A percentile compares a stretch with the other conserved stretches of the same genome.
These are phyloP conservation scores for Minunthozetes semirufus DNA, from an alignment of 2,888 invertebrate species.

Conservation along the genomic window DNA sequence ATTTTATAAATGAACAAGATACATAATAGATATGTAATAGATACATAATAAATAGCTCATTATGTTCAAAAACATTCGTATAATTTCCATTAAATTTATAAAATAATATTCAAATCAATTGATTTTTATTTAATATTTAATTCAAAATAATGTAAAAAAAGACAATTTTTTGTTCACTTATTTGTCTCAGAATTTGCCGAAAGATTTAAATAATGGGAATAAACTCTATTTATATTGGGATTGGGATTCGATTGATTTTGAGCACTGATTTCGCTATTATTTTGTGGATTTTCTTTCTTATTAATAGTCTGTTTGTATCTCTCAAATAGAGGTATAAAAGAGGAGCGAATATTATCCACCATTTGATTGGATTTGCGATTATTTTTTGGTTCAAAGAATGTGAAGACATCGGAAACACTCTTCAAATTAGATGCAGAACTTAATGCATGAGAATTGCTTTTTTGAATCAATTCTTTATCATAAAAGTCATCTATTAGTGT, in stretches of 20 bases:
- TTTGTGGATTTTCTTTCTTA: neutral
- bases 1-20: too few relatives aligned
- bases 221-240: neutral
- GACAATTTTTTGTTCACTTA: neutral
- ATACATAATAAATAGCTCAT: too few relatives aligned
- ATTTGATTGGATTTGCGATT: neutral
- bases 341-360: neutral
- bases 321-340: neutral
- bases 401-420: too few relatives aligned
- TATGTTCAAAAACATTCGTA: too few relatives aligned
- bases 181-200: neutral
- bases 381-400: neutral
- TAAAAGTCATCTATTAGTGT: slow-evolving; percentile 2
- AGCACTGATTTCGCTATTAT: neutral
- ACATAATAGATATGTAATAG: too few relatives aligned
- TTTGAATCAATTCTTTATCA: too few relatives aligned
- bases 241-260: too few relatives aligned
- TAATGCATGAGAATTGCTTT: too few relatives aligned
- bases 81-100: too few relatives aligned
- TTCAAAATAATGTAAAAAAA: neutral
- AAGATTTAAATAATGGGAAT: neutral
- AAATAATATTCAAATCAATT: too few relatives aligned
- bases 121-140: too few relatives aligned
- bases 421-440: too few relatives aligned
- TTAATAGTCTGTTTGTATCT: neutral